phyloP scores from a whole-genome alignment of 1,140 invertebrate genomes.

The Pomacea maculata region DNA sequence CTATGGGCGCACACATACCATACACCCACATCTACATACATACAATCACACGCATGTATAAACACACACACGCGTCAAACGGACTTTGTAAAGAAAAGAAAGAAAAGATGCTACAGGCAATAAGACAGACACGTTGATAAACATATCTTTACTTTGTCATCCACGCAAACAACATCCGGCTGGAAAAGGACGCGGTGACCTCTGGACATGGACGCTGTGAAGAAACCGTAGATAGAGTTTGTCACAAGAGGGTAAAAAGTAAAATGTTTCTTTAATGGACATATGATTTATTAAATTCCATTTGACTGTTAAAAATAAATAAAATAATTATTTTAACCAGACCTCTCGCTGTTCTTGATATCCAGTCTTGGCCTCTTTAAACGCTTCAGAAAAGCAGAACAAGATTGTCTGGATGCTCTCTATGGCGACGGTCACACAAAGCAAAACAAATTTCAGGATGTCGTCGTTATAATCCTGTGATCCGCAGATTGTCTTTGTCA shows the following conservation, averaged over 20 bases:
- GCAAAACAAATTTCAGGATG: slow-evolving; percentile 7
- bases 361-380: not conserved
- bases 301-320: no score
- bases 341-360: no score
- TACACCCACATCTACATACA: not conserved
- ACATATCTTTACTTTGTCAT: slow-evolving; percentile 74
- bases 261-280: no score
- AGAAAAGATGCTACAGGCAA: not conserved
- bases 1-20: not conserved
- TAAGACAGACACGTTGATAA: not conserved
- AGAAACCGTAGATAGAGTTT: not conserved
- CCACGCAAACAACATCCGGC: slow-evolving; percentile 88
- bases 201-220: slow-evolving; percentile 89
- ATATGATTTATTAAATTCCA: no score
- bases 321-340: no score
- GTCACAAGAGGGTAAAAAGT: no score
- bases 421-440: not conserved
- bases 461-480: not conserved
- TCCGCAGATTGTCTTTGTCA: no score
- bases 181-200: slow-evolving; percentile 83
- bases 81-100: not conserved
- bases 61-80: not conserved
- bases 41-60: no score
- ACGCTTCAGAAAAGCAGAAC: slow-evolving; percentile 14
- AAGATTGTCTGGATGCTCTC: slow-evolving; percentile 1